Percentiles rank a stretch among this genome's conserved stretches.
These are phyloP conservation scores for Cavia porcellus DNA, from an alignment of 2,113 vertebrate genomes.

Conservation along the genomic window DNA sequence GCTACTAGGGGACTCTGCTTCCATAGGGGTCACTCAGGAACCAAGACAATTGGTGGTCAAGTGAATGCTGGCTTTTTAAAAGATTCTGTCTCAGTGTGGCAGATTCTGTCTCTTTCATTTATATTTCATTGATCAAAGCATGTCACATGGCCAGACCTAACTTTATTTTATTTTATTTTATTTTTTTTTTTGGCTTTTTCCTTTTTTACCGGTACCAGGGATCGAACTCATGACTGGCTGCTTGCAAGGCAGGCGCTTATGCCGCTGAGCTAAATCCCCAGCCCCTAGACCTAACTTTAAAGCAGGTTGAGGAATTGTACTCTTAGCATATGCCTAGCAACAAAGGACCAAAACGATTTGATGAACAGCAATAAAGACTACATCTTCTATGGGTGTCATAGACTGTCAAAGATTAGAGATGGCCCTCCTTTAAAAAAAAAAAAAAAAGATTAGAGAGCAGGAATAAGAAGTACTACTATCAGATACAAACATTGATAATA, in stretches of 20 bases:
- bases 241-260: too few relatives aligned
- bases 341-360: neutral
- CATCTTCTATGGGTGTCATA: neutral
- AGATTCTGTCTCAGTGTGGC: neutral
- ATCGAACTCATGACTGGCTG: too few relatives aligned
- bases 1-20: neutral
- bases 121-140: neutral
- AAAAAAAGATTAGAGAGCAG: neutral
- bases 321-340: neutral
- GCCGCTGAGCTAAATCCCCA: too few relatives aligned
- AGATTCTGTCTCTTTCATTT: neutral
- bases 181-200: too few relatives aligned
- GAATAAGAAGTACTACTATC: neutral
- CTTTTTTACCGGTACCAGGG: too few relatives aligned
- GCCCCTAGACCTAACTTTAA: constrained; percentile 27
- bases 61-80: neutral
- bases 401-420: neutral
- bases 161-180: too few relatives aligned
- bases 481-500: neutral
- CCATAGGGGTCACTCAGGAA: neutral
- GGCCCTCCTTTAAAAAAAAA: neutral
- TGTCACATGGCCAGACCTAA: neutral
- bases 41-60: neutral
- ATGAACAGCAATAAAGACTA: neutral
- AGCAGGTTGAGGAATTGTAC: neutral